phyloP scores from a whole-genome alignment of 92 coral and sea anemone genomes.

The Palythoa grandiflora region DNA sequence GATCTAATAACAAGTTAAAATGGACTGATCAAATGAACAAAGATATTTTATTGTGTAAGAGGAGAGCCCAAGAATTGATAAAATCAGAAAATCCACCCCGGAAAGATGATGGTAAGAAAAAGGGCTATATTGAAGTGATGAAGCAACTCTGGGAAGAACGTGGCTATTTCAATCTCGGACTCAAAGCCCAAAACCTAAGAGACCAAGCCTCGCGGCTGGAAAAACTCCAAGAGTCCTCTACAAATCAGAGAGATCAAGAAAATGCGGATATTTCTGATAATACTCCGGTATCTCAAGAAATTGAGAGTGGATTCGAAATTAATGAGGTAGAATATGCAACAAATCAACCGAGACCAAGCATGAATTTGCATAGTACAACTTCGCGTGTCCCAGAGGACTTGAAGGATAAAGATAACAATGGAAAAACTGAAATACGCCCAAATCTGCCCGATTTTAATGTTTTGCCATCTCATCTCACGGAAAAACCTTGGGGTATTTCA shows the following conservation, averaged over 20 bases:
- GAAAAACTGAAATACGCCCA: no score
- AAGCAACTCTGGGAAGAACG: slow-evolving; percentile 53
- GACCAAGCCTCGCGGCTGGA: slow-evolving; percentile 48
- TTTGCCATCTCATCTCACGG: slow-evolving; percentile 48
- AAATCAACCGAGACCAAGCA: no score
- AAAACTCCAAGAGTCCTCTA: slow-evolving; percentile 22
- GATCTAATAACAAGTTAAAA: no score
- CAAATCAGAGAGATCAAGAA: neutral
- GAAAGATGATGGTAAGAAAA: slow-evolving; percentile 41
- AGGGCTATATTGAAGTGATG: slow-evolving; percentile 45
- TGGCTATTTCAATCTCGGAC: slow-evolving; percentile 38
- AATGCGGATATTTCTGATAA: neutral
- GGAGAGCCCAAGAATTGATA: slow-evolving; percentile 35
- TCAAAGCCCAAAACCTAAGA: slow-evolving; percentile 43
- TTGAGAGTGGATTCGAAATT: slow-evolving; percentile 31
- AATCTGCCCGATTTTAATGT: no score
- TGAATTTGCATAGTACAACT: no score
- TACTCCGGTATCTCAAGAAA: slow-evolving; percentile 24
- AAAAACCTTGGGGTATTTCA: no score
- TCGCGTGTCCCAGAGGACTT: no score
- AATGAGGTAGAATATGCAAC: no score
- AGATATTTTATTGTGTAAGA: slow-evolving; percentile 28
- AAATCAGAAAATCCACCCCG: slow-evolving; percentile 42
- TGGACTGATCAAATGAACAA: slow-evolving; percentile 13
- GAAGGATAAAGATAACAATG: no score